These are phyloP conservation scores for Lasioglossum baleicum DNA, from an alignment of 1,140 invertebrate species.

Conservation along the genomic window DNA sequence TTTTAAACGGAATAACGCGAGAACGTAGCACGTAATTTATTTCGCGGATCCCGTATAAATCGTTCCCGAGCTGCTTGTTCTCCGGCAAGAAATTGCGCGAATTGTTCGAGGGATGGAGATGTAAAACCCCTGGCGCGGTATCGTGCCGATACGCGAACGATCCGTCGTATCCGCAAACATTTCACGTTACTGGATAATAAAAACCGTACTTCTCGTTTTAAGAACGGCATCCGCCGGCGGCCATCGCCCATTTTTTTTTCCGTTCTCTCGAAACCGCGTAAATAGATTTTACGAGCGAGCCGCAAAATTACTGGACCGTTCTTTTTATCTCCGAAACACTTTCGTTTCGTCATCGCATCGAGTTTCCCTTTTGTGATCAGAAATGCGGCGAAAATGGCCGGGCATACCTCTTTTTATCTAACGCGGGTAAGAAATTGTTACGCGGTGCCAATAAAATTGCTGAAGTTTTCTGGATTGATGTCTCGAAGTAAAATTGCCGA, in stretches of 20 bases:
- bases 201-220: background rate
- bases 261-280: background rate
- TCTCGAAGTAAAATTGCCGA: too few relatives aligned
- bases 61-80: background rate
- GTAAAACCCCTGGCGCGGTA: background rate
- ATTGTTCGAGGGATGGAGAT: constrained; percentile 3
- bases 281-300: constrained; percentile 4
- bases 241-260: background rate
- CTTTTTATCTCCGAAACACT: constrained; percentile 3
- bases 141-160: constrained; percentile 11
- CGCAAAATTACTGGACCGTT: too few relatives aligned
- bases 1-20: constrained; percentile 9
- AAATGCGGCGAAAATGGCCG: background rate
- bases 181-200: background rate
- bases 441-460: background rate
- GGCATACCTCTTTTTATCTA: background rate
- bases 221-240: background rate
- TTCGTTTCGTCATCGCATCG: background rate
- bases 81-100: background rate
- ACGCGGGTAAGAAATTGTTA: background rate
- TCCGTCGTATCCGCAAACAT: background rate
- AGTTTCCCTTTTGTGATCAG: too few relatives aligned
- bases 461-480: too few relatives aligned
- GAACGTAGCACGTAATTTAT: constrained; percentile 14
- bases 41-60: constrained; percentile 20